phyloP scores from a whole-genome alignment of 2,888 invertebrate genomes.

The Euproctis similis region DNA sequence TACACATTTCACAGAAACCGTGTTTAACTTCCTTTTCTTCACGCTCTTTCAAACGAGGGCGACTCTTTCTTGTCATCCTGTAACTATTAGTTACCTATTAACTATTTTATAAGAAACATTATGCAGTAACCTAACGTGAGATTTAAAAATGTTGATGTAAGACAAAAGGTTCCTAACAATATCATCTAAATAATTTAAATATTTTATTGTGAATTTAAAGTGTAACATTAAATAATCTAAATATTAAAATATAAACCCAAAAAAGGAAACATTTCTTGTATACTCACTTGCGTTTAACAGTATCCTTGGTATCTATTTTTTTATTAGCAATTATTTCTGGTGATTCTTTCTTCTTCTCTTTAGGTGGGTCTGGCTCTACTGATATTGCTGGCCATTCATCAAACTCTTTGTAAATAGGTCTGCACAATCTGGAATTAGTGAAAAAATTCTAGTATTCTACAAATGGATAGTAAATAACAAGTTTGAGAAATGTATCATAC shows the following conservation, averaged over 20 bases:
- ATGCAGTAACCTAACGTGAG: no score
- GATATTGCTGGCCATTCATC: constrained; percentile 78
- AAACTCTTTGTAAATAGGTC: constrained; percentile 79
- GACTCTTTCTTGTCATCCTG: constrained; percentile 76
- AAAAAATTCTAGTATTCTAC: constrained; percentile 6
- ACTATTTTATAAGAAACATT: no score
- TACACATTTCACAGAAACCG: constrained; percentile 89
- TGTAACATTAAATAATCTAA: no score
- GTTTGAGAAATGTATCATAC: constrained; percentile 60
- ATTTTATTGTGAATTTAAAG: no score
- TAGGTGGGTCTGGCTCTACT: constrained; percentile 56
- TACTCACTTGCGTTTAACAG: constrained; percentile 48
- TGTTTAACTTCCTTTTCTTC: constrained; percentile 62
- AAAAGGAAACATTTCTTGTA: neutral
- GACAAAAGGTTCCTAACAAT: no score
- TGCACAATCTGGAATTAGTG: constrained; percentile 62
- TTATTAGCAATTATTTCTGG: constrained; percentile 34
- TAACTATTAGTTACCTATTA: constrained; percentile 17
- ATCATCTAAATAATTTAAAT: no score
- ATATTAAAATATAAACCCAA: neutral
- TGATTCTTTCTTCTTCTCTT: constrained; percentile 49
- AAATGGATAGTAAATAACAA: constrained; percentile 13
- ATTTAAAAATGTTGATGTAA: no score
- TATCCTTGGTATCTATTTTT: constrained; percentile 29
- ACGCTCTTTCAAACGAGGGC: constrained; percentile 60